phyloP scores from a whole-genome alignment of 2,797 vertebrate genomes.

The Etheostoma perlongum region DNA sequence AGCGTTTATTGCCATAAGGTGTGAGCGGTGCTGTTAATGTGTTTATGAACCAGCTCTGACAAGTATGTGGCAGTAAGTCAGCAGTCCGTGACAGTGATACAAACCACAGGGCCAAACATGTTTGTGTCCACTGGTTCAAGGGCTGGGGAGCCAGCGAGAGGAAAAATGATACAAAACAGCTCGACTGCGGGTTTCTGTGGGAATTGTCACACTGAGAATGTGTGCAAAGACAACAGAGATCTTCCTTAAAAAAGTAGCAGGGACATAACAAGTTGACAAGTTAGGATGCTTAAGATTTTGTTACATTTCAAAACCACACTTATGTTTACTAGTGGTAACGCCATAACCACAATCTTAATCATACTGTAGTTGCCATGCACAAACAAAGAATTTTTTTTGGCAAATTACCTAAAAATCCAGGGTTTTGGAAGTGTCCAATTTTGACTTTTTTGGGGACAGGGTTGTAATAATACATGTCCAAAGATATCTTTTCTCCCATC shows the following conservation, averaged over 20 bases:
- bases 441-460: not conserved
- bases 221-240: not conserved
- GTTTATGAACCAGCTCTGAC: conserved; percentile 36
- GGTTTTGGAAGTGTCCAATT: not conserved
- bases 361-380: not conserved
- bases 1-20: conserved; percentile 37
- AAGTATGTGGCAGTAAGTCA: conserved; percentile 53
- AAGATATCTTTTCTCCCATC: not conserved
- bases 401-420: not conserved
- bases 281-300: not conserved
- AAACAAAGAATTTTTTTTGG: not conserved
- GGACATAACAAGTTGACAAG: not conserved
- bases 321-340: not conserved
- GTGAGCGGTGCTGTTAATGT: conserved; percentile 48
- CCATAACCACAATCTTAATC: too few species aligned
- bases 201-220: not conserved
- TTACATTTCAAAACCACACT: not conserved
- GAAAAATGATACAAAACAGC: conserved; percentile 16
- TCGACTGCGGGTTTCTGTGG: conserved; percentile 4
- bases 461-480: not conserved
- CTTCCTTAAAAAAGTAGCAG: not conserved
- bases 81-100: conserved; percentile 43
- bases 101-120: conserved; percentile 50
- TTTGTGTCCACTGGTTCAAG: conserved; percentile 32
- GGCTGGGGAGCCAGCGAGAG: not conserved